phyloP scores from a whole-genome alignment of 2,797 vertebrate species.

The Salarias fasciatus region DNA sequence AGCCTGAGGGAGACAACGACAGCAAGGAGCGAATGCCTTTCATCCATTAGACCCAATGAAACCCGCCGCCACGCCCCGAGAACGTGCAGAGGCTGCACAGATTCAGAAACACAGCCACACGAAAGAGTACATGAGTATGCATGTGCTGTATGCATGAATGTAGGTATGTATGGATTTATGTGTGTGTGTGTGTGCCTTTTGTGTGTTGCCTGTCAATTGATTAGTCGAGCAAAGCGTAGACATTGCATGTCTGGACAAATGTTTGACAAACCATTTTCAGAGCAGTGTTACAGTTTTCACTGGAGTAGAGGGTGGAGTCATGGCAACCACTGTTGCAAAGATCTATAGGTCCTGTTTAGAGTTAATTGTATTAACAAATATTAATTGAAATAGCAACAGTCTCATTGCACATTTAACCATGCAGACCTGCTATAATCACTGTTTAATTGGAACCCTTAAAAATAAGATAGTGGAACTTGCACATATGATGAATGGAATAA shows the following conservation, averaged over 20 bases:
- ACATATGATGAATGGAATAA: constrained; percentile 4
- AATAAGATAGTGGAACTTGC: not conserved
- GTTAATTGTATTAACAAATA: constrained; percentile 28
- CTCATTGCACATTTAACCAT: constrained; percentile 18
- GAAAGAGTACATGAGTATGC: constrained; percentile 69
- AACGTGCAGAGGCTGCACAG: constrained; percentile 62
- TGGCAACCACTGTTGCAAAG: constrained; percentile 34
- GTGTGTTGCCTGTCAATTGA: constrained; percentile 83
- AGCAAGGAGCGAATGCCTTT: constrained; percentile 99
- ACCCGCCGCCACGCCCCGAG: constrained; percentile 34
- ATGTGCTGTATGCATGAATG: constrained; percentile 52
- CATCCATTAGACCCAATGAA: constrained; percentile 87
- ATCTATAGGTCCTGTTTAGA: constrained; percentile 42
- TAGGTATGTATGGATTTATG: constrained; percentile 45
- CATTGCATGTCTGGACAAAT: constrained; percentile 27
- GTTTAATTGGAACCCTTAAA: constrained; percentile 17
- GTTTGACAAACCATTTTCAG: constrained; percentile 83
- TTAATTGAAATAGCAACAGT: constrained; percentile 20
- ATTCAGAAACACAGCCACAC: constrained; percentile 78
- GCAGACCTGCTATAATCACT: constrained; percentile 1
- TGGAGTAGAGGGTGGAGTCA: constrained; percentile 79
- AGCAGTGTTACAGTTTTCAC: constrained; percentile 73
- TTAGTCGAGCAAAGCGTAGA: constrained; percentile 79
- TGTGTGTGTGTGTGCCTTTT: constrained; percentile 75
- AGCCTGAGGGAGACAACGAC: constrained; percentile 95